Conservation (phyloP, 2,888 invertebrate genomes). For the Deilephila porcellus region DNA sequence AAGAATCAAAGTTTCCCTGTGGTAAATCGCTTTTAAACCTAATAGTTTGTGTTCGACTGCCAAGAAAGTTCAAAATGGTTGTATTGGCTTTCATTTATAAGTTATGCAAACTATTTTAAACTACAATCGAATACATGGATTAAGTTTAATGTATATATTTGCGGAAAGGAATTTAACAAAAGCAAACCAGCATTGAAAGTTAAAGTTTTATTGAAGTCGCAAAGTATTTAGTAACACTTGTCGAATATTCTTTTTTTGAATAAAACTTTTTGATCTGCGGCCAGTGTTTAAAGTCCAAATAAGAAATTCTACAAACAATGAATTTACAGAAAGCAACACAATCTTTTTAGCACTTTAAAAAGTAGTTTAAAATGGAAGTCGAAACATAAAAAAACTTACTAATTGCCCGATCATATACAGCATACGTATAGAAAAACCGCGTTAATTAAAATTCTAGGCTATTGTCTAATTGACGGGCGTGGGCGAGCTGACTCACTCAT, state of each 20-base stretch:
- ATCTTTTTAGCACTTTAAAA: not conserved
- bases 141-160: not conserved
- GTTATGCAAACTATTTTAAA: not conserved
- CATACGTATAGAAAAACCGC: slow-evolving; percentile 52
- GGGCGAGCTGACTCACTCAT: slow-evolving; percentile 68
- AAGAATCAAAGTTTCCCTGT: not conserved
- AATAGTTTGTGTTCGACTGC: not conserved
- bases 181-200: too few species aligned
- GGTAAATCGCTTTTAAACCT: slow-evolving; percentile 3
- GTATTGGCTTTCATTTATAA: slow-evolving; percentile 15
- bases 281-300: not conserved
- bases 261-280: too few species aligned
- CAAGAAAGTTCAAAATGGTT: slow-evolving; percentile 14
- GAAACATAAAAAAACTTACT: slow-evolving; percentile 28
- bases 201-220: too few species aligned
- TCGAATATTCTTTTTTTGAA: too few species aligned
- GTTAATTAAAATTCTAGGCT: slow-evolving; percentile 75
- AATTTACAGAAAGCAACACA: not conserved
- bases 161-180: not conserved
- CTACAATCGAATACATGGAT: not conserved
- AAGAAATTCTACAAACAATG: not conserved
- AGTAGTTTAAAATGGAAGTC: slow-evolving; percentile 11
- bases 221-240: too few species aligned
- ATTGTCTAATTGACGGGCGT: slow-evolving; percentile 70
- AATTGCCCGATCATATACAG: slow-evolving; percentile 32